Conservation (phyloP, 1,140 invertebrate species). For the Apolygus lucorum region DNA sequence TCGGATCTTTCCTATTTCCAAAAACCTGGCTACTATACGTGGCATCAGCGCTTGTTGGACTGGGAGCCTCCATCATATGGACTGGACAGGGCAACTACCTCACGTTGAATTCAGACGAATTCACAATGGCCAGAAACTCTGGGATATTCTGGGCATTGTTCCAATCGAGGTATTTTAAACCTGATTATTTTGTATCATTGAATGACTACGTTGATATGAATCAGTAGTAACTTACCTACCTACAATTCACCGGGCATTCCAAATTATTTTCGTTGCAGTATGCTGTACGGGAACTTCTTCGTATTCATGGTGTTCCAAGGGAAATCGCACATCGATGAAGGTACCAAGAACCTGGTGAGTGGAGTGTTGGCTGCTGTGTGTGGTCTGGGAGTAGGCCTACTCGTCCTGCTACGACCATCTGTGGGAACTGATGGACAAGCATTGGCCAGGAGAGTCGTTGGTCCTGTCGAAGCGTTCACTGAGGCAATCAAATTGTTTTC, state of each 20-base stretch:
- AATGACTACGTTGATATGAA: too few relatives aligned
- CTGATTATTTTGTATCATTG: too few relatives aligned
- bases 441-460: slow-evolving; percentile 45
- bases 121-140: slow-evolving; percentile 85
- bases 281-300: slow-evolving; percentile 89
- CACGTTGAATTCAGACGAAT: slow-evolving; percentile 75
- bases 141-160: slow-evolving; percentile 94
- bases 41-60: slow-evolving; percentile 73
- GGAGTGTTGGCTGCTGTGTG: slow-evolving; percentile 58
- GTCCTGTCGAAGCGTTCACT: slow-evolving; percentile 55
- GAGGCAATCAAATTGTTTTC: slow-evolving; percentile 66
- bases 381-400: slow-evolving; percentile 61
- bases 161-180: slow-evolving; percentile 76
- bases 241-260: too few relatives aligned
- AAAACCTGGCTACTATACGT: slow-evolving; percentile 71
- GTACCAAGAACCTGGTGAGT: slow-evolving; percentile 63
- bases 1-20: slow-evolving; percentile 74
- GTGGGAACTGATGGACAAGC: slow-evolving; percentile 45
- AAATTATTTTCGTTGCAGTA: slow-evolving; percentile 51
- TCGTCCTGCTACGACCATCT: slow-evolving; percentile 53
- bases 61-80: slow-evolving; percentile 83
- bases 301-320: slow-evolving; percentile 84
- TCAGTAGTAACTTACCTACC: too few relatives aligned
- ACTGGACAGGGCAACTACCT: slow-evolving; percentile 90
- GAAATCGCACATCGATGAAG: slow-evolving; percentile 46